Conservation (phyloP, 1,140 invertebrate genomes). For the Cylas formicarius region DNA sequence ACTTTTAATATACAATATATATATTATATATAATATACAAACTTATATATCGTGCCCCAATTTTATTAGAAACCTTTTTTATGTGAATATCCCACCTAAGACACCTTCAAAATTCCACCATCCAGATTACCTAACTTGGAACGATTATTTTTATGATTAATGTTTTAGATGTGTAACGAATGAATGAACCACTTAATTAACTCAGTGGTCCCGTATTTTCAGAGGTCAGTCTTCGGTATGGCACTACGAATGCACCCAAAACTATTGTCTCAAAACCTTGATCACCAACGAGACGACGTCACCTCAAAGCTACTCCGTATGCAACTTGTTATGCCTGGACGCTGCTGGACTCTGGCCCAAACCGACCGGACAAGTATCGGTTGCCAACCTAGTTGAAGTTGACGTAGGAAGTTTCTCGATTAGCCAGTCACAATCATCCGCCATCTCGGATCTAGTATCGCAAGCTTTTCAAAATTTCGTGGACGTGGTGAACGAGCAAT, state of each 20-base stretch:
- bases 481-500: background rate
- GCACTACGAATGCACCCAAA: constrained; percentile 11
- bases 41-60: no score
- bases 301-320: constrained; percentile 7
- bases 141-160: no score
- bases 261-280: constrained; percentile 9
- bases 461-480: constrained; percentile 6
- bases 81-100: no score
- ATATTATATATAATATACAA: no score
- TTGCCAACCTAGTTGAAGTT: constrained; percentile 2
- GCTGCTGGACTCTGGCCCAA: constrained; percentile 9
- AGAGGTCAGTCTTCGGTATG: constrained; percentile 4
- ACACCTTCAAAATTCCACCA: no score
- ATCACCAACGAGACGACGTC: constrained; percentile 6
- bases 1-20: no score
- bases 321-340: constrained; percentile 9
- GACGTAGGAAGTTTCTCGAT: constrained; percentile 4
- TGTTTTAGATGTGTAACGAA: no score
- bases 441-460: background rate
- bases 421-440: background rate
- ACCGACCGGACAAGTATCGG: constrained; percentile 9
- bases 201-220: no score
- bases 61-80: no score
- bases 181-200: no score
- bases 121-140: no score